These are phyloP conservation scores for Ophioninae sp. DNA, from an alignment of 2,888 invertebrate genomes.

Conservation along the genomic window DNA sequence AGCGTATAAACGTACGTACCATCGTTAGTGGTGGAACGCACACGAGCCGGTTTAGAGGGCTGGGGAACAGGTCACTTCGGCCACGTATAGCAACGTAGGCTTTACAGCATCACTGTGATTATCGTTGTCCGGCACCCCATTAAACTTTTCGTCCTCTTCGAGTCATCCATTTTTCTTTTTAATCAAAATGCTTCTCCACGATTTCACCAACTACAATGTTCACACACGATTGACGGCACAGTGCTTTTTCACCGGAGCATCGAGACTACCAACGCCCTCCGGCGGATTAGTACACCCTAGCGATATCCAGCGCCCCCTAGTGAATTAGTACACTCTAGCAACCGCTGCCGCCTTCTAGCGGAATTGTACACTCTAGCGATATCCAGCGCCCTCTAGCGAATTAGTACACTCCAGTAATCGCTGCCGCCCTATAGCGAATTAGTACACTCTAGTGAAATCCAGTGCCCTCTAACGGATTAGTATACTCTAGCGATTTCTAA, in stretches of 20 bases:
- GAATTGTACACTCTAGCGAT: conserved; percentile 33
- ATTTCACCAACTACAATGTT: background rate
- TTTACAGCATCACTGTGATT: conserved; percentile 54
- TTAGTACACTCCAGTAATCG: conserved; percentile 31
- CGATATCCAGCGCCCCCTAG: conserved; percentile 24
- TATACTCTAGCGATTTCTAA: background rate
- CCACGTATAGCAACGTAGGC: conserved; percentile 40
- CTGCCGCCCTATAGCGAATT: conserved; percentile 50
- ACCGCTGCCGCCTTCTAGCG: background rate
- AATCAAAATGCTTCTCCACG: conserved; percentile 44
- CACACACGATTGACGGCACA: background rate
- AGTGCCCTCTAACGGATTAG: conserved; percentile 23
- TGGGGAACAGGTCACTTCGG: conserved; percentile 26
- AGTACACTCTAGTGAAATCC: conserved; percentile 11
- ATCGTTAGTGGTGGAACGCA: background rate
- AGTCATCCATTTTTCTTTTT: conserved; percentile 31
- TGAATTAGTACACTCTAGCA: conserved; percentile 36
- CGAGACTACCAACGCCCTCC: conserved; percentile 15
- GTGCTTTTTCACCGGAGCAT: background rate
- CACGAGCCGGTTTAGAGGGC: conserved; percentile 24
- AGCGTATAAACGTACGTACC: conserved; percentile 42
- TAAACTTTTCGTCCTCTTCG: conserved; percentile 45
- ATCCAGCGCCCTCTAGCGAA: conserved; percentile 5
- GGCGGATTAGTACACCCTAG: no score
- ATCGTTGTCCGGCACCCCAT: conserved; percentile 59